Evolutionary conservation across 64 coral and sea anemone genomes (phyloP), one percentile per base, ranked within the genome.

Genomic region (Catalaphyllia jardinei): DNA sequence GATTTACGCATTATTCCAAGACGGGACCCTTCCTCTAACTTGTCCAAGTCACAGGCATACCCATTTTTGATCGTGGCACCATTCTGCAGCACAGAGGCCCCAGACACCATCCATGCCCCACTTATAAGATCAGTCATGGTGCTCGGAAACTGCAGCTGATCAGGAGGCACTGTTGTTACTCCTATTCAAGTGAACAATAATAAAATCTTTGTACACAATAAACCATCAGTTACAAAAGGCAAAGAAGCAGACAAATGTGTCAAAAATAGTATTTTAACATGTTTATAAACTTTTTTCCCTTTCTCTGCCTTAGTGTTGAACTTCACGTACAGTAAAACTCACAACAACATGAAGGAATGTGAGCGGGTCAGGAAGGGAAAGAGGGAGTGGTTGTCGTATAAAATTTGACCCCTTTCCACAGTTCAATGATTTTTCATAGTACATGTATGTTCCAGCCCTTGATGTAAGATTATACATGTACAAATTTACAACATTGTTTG

Each of bases 41-140:
- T 92, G 77, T 98, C 96, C 15, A 98, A 87, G 65, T 98, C 96
- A 81, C 87, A 92, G 54, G 79, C 95, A 87, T 98, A 98, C 28
- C 96, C 96, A 72, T 94, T 98, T 38, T 87, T 69, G 14, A 87
- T 89, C n/a, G 96, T 98, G 87, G 71, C 83, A 30, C 93, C 93
- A 93, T 98, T 94, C 14, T 98, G 96, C 19, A 98, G 90, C 62
- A 98, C 93, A 79, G 90, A 93, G 3, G 93, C 78, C 2, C 96
- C 96, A 87, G 93, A 95, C 51, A 98, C 51, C 87, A 98, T 93
- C 96, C 96, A 98, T 3, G 89, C 75, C 22, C 92, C 93, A 65
- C 82, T 91, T 14, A 80, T 82, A 11, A 98, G 93, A 24, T 98
- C 96, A 0, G 96, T 98, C 90, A 98, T 92, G n/a, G 96, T 98